Base-by-base conservation (phyloP, 2,797 vertebrate species). In the Neosilurus mollespiculum region DNA sequence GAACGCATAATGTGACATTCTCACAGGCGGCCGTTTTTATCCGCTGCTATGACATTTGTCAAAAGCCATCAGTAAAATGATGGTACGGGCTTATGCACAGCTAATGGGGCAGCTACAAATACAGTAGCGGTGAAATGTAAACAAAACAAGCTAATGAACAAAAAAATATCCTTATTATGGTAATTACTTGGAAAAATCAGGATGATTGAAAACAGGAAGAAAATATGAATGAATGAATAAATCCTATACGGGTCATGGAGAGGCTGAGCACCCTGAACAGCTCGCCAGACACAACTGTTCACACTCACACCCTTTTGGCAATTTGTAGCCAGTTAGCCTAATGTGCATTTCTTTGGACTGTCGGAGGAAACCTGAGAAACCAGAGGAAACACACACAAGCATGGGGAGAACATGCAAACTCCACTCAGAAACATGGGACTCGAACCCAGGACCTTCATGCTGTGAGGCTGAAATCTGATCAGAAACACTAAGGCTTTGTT, bases 401-500 rank as follows among this genome's bases (percentile, higher is more conserved):
- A 43, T 4, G 43, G 4, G 43, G 43, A 43, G 43, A 43, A 5
- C 43, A 43, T 43, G 43, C 43, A 43, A 43, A 43, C 4, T 43
- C 43, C 43, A 43, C 43, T 5, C 43, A 43, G 43, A 43, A 43
- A 43, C 43, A 43, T 43, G 43, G 43, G 43, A 5, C 43, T 43
- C 8, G 43, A 43, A 43, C 43, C 43, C 43, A 43, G 43, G 8
- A 43, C 43, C 43, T 43, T 43, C 43, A 43, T 43, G 43, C 43
- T 43, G 43, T 43, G 43, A 43, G 43, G 8, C 14, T 67, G 69
- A 59, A 51, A 67, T 37, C 56, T 51, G 18, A 70, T 14, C 30
- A 67, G 69, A 80, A 58, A 22, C 81, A 72, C 65, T 59, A 72
- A 78, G 65, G 26, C 78, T 70, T 34, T n/a, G 24, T 71, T 51